These are phyloP conservation scores for Antechinus stuartii DNA, from an alignment of 2,113 vertebrate genomes.

Conservation along the genomic window DNA sequence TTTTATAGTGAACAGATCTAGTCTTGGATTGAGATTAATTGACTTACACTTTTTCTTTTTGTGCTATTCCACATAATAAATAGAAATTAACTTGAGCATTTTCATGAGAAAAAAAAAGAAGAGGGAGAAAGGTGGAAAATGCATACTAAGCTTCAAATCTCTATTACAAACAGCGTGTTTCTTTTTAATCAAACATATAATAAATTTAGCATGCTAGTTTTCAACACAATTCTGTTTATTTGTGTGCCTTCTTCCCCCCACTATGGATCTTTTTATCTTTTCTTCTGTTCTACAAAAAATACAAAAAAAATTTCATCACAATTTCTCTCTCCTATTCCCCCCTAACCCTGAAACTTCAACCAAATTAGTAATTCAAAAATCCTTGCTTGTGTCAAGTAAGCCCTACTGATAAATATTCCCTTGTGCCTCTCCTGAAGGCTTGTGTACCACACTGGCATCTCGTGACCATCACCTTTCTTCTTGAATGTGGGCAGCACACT, in stretches of 20 bases:
- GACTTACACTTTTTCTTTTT: not conserved
- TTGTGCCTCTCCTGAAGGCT: not conserved
- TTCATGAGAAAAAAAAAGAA: not conserved
- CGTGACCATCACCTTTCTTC: not conserved
- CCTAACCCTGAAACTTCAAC: not conserved
- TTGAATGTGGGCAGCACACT: not conserved
- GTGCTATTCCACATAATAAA: not conserved
- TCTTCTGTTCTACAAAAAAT: not conserved
- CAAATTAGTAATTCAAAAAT: not conserved
- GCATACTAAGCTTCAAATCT: not conserved
- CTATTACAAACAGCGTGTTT: not conserved
- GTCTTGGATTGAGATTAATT: not conserved
- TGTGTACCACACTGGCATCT: not conserved
- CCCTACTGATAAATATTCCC: not conserved
- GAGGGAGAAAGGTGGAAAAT: not conserved
- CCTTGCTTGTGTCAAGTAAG: not conserved
- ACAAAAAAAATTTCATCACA: not conserved
- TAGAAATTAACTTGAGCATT: not conserved
- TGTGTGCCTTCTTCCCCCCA: not conserved
- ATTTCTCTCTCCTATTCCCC: not conserved
- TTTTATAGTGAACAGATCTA: not conserved
- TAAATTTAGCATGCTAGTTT: not conserved
- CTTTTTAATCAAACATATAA: not conserved
- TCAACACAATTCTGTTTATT: not conserved
- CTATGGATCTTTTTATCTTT: not conserved